A percentile compares a stretch with the other conserved stretches of the same genome.
Evolutionary conservation across 2,888 invertebrate genomes (phyloP).

Genomic region (Ochropleura plecta): DNA sequence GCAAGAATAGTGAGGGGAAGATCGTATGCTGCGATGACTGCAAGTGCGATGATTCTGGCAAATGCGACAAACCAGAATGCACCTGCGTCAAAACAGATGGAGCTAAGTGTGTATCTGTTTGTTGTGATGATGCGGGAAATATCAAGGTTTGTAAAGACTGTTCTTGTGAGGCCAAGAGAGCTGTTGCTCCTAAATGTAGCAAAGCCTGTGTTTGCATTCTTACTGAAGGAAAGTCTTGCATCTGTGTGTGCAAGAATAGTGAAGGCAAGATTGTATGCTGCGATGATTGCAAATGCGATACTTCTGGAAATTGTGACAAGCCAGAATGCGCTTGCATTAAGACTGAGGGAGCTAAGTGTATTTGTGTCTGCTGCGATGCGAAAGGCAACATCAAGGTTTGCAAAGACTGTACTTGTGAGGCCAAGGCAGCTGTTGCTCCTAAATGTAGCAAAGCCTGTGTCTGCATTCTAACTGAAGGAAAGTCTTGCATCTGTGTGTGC

Average conservation of each 20-base stretch:
- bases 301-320: conserved; percentile 32
- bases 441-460: conserved; percentile 38
- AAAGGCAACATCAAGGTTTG: conserved; percentile 36
- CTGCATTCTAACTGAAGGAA: conserved; percentile 67
- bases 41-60: conserved; percentile 45
- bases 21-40: conserved; percentile 64
- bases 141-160: conserved; percentile 47
- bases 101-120: conserved; percentile 46
- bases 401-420: conserved; percentile 60
- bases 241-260: conserved; percentile 49
- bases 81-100: conserved; percentile 61
- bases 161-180: conserved; percentile 2
- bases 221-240: conserved; percentile 50
- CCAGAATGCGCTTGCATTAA: conserved; percentile 54
- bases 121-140: conserved; percentile 36
- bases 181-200: conserved; percentile 39
- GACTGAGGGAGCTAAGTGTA: conserved; percentile 56
- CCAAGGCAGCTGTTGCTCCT: not conserved
- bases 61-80: conserved; percentile 19
- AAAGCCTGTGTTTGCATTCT: conserved; percentile 70
- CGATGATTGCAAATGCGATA: conserved; percentile 44
- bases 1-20: conserved; percentile 35
- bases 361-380: conserved; percentile 63
- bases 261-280: conserved; percentile 39
- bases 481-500: conserved; percentile 50